Base-by-base conservation (phyloP, 2,113 vertebrate genomes). In the Oophaga pumilio region DNA sequence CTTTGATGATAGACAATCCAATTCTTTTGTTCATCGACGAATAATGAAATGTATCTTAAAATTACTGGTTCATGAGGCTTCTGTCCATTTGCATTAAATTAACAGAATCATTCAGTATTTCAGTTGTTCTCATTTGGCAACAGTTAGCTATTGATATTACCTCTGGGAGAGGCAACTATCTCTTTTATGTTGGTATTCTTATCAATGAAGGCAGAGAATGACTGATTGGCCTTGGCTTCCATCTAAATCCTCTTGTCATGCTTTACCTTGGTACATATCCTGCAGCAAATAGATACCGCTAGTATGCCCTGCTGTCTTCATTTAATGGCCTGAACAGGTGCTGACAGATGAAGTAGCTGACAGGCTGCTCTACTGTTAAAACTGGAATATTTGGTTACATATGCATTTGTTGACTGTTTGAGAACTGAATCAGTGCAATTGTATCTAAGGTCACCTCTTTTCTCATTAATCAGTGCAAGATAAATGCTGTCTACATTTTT, bases 301-400 rank as follows among this genome's bases (percentile, higher is more conserved):
- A 92, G 92, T 91, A 90, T 92, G 92, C 91, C 92, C 92, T 86
- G 90, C 91, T 89, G 93, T 94, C 95, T 96, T 94, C 94, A 93
- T 92, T 94, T 95, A 95, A 95, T 89, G 87, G 91, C 91, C 94
- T 96, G 94, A 96, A 96, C 93, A 94, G 95, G 95, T 94, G 96
- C 93, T 97, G 97, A 98, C 91, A 95, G 97, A 97, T 90, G 62
- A 90, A 90, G 89, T 91, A 93, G 93, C 92, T 95, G 93, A 95
- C 85, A 95, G 94, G 93, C 94, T 93, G 93, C 93, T 91, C 91
- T 92, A 93, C 92, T 95, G 92, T 95, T 93, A 94, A 92, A 94
- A 93, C 91, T 89, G 85, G 87, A 88, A 93, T 94, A 95, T 96
- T 94, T 79, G 90, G 93, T 97, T 95, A 96, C 96, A 93, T 69